Base-by-base conservation (phyloP, 1,140 invertebrate genomes). In the Heliothis virescens region DNA sequence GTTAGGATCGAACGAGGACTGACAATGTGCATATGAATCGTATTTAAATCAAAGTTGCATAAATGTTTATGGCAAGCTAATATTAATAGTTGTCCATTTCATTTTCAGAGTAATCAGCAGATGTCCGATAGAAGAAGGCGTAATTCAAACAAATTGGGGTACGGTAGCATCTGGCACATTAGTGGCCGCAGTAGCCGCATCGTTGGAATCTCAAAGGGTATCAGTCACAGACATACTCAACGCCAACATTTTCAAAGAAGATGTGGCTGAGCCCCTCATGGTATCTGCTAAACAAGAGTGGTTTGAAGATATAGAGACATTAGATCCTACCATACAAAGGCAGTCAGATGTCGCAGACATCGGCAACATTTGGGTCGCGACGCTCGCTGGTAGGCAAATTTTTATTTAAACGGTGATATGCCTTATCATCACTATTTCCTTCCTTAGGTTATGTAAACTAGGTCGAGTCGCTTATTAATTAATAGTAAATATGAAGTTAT, bases 81-180 rank as follows among this genome's bases (percentile, higher is more conserved):
- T 5, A 41, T 9, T 5, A 41, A 41, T 41, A 41, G 34, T 0
- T 57, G 29, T 60, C 3, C 10, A 12, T 29, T 60, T 12, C 16
- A 9, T 21, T 88, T 88, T 62, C 82, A 92, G 92, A 83, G 77
- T 89, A 18, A 80, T 84, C 67, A 96, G 95, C 84, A 88, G 93
- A 73, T 96, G 96, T 87, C 96, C 96, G 3, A 95, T 95, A 73
- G 96, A 96, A 92, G 93, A 95, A 18, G 96, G 96, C 7, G 95
- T 96, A 1, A 90, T 96, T 10, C 89, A 95, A 82, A 96, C 96
- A 3, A 86, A 92, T 2, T 96, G 95, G 93, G 96, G 96, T 0
- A 94, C 95, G 0, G 89, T 96, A 80, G 91, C 96, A 15, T 90
- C 94, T 12, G 96, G 96, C 4, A 93, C 93, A n/a, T 79, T 97